Percentiles rank a stretch among this genome's conserved stretches.
Conservation (phyloP, 2,888 invertebrate species). For the Urechis unicinctus region DNA sequence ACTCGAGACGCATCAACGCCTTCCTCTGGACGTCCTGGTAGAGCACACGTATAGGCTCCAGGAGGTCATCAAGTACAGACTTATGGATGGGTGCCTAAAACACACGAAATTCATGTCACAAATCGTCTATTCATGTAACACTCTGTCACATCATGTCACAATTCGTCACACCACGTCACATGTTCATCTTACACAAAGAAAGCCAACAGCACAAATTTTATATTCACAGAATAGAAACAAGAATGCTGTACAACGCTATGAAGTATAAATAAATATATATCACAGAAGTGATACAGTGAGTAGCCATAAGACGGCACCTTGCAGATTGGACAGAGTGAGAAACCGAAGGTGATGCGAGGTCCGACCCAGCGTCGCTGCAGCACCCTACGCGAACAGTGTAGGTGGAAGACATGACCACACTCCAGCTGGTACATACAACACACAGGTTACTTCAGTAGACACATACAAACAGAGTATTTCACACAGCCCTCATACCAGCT, state of each 20-base stretch:
- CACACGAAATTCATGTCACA: no score
- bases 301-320: no score
- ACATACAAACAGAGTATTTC: neutral
- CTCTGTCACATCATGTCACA: no score
- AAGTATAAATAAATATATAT: neutral
- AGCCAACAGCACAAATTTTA: no score
- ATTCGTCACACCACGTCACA: neutral
- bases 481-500: neutral
- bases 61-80: conserved; percentile 67
- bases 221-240: no score
- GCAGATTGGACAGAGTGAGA: conserved; percentile 93
- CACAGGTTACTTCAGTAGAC: neutral
- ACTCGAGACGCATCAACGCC: conserved; percentile 90
- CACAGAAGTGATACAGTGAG: no score
- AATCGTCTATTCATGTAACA: no score
- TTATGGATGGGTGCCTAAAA: no score
- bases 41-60: conserved; percentile 73
- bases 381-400: conserved; percentile 81
- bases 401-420: conserved; percentile 94
- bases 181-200: no score
- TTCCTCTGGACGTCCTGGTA: conserved; percentile 87
- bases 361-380: conserved; percentile 85
- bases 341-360: conserved; percentile 91
- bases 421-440: conserved; percentile 59
- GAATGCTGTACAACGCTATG: neutral